Conservation (phyloP, 1,140 invertebrate species). For the Diachasma alloeum region DNA sequence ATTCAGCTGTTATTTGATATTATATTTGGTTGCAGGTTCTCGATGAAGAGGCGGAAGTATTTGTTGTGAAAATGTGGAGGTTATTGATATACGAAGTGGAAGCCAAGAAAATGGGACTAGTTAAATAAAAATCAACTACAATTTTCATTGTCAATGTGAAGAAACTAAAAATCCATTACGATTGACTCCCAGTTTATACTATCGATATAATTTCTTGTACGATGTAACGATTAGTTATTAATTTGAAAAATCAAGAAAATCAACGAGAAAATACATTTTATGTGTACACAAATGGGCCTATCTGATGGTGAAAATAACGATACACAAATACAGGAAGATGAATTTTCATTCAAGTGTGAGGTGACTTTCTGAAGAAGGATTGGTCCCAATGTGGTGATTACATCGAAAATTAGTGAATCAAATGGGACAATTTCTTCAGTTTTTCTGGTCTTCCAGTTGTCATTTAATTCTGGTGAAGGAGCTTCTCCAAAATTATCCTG, state of each 20-base stretch:
- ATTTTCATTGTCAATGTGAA: slow-evolving; percentile 31
- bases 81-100: slow-evolving; percentile 99
- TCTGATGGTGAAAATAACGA: too few relatives aligned
- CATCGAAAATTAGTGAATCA: too few relatives aligned
- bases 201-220: slow-evolving; percentile 47
- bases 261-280: slow-evolving; percentile 13
- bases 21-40: slow-evolving; percentile 77
- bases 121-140: slow-evolving; percentile 68
- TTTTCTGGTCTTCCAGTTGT: too few relatives aligned
- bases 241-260: slow-evolving; percentile 28
- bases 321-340: too few relatives aligned
- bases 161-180: slow-evolving; percentile 31
- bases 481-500: too few relatives aligned
- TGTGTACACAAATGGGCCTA: not conserved
- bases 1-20: too few relatives aligned
- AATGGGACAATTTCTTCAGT: too few relatives aligned
- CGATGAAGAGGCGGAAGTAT: slow-evolving; percentile 99
- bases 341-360: too few relatives aligned
- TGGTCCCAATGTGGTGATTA: too few relatives aligned
- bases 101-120: slow-evolving; percentile 91
- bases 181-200: slow-evolving; percentile 50
- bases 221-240: slow-evolving; percentile 52
- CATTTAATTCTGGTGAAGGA: too few relatives aligned
- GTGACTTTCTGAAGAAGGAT: too few relatives aligned
- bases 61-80: slow-evolving; percentile 99